Evolutionary conservation across 2,888 invertebrate species (phyloP).

Genomic region (Didymodactylos carnosus): DNA sequence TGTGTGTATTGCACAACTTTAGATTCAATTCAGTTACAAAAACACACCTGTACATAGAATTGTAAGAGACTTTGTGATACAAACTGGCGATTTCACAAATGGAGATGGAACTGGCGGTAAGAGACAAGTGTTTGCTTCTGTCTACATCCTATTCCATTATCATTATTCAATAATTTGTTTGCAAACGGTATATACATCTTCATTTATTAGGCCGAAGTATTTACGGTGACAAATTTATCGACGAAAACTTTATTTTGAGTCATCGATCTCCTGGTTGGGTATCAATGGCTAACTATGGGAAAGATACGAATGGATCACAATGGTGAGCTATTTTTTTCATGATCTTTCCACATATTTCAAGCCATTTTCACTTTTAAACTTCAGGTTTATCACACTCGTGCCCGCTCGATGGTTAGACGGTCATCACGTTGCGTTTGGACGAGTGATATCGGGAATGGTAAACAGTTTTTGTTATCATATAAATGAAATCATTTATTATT

Average conservation of each 20-base stretch:
- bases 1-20: slow-evolving; percentile 14
- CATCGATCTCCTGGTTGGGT: slow-evolving; percentile 31
- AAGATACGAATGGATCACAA: slow-evolving; percentile 30
- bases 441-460: slow-evolving; percentile 27
- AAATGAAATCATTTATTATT: background rate
- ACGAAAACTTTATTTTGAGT: slow-evolving; percentile 30
- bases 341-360: no score
- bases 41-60: slow-evolving; percentile 28
- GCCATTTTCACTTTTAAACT: no score
- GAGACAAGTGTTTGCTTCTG: background rate
- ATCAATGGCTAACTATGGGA: slow-evolving; percentile 34
- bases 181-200: background rate
- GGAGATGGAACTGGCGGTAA: slow-evolving; percentile 32
- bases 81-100: slow-evolving; percentile 32
- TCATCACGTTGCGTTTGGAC: slow-evolving; percentile 34
- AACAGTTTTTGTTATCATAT: background rate
- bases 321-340: no score
- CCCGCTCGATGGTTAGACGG: slow-evolving; percentile 31
- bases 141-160: slow-evolving; percentile 11
- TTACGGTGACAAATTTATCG: slow-evolving; percentile 30
- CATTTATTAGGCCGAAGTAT: slow-evolving; percentile 26
- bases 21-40: slow-evolving; percentile 24
- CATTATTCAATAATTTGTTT: no score
- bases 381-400: slow-evolving; percentile 30
- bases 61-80: slow-evolving; percentile 32